A percentile compares a stretch with the other conserved stretches of the same genome.
Evolutionary conservation across 1,140 invertebrate species (phyloP).

Genomic region (Magallana gigas): DNA sequence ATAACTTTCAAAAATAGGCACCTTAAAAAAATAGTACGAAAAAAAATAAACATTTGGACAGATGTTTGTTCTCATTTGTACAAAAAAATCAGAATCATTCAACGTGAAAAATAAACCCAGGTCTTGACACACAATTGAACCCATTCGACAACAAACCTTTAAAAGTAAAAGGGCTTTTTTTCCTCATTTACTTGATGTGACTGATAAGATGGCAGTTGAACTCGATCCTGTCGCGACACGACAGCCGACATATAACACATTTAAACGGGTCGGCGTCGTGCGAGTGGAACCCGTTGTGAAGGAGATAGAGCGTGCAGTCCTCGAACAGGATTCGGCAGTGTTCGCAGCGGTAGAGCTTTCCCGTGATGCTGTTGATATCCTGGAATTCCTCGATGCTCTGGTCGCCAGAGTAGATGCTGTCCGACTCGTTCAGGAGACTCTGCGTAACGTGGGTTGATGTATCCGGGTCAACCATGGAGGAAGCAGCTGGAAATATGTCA

Average conservation of each 20-base stretch:
- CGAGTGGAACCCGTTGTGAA: constrained; percentile 76
- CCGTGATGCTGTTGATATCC: constrained; percentile 57
- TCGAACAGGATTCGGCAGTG: constrained; percentile 77
- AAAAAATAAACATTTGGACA: too few relatives aligned
- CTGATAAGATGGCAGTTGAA: constrained; percentile 77
- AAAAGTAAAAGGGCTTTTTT: background rate
- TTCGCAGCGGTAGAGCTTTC: constrained; percentile 73
- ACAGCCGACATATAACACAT: constrained; percentile 73
- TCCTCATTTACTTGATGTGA: constrained; percentile 70
- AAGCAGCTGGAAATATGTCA: background rate
- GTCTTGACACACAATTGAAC: too few relatives aligned
- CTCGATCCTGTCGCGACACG: constrained; percentile 74
- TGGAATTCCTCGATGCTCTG: constrained; percentile 58
- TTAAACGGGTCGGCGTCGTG: constrained; percentile 74
- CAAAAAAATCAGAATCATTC: too few relatives aligned
- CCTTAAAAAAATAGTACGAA: too few relatives aligned
- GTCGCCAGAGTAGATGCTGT: constrained; percentile 45
- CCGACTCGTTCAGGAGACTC: constrained; percentile 59
- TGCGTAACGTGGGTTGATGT: constrained; percentile 61
- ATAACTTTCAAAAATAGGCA: too few relatives aligned
- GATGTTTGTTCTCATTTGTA: too few relatives aligned
- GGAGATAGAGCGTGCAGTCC: constrained; percentile 74
- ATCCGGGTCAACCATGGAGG: constrained; percentile 47
- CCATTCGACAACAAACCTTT: background rate
- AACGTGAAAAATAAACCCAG: too few relatives aligned